Conservation (phyloP, 2,888 invertebrate genomes). For the Silvanus unidentatus region DNA sequence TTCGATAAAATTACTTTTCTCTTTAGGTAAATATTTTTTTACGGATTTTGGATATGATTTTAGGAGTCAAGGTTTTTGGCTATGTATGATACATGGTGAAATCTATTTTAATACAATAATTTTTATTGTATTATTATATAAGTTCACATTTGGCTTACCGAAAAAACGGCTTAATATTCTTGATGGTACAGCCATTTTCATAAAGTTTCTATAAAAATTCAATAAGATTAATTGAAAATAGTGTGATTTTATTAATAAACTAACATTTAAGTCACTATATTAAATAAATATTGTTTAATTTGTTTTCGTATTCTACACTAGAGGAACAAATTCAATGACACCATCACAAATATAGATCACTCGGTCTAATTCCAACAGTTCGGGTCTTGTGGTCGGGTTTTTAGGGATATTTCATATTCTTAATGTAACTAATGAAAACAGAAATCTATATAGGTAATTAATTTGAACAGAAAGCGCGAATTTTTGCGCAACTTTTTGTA, state of each 20-base stretch:
- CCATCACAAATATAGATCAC: too few species aligned
- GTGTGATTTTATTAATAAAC: conserved; percentile 1
- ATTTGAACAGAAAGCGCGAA: too few species aligned
- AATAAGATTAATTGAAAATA: neutral
- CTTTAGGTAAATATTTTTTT: conserved; percentile 5
- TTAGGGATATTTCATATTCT: too few species aligned
- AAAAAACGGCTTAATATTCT: conserved; percentile 40
- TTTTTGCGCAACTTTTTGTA: too few species aligned
- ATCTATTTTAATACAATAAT: conserved; percentile 29
- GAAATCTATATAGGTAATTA: too few species aligned
- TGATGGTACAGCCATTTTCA: conserved; percentile 40
- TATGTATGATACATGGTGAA: conserved; percentile 9
- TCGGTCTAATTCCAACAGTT: too few species aligned
- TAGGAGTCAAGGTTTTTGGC: conserved; percentile 4
- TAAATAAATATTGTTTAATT: too few species aligned
- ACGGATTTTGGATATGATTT: neutral
- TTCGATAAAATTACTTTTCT: conserved; percentile 10
- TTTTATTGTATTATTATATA: conserved; percentile 29
- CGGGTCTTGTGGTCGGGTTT: too few species aligned
- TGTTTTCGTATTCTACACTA: too few species aligned
- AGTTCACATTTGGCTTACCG: conserved; percentile 41
- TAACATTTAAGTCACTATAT: too few species aligned
- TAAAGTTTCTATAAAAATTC: neutral
- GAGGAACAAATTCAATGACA: too few species aligned
- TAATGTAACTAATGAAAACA: too few species aligned